Percentiles rank a stretch among this genome's conserved stretches.
Evolutionary conservation across 2,888 invertebrate species (phyloP).

Genomic region (Notodonta ziczac): DNA sequence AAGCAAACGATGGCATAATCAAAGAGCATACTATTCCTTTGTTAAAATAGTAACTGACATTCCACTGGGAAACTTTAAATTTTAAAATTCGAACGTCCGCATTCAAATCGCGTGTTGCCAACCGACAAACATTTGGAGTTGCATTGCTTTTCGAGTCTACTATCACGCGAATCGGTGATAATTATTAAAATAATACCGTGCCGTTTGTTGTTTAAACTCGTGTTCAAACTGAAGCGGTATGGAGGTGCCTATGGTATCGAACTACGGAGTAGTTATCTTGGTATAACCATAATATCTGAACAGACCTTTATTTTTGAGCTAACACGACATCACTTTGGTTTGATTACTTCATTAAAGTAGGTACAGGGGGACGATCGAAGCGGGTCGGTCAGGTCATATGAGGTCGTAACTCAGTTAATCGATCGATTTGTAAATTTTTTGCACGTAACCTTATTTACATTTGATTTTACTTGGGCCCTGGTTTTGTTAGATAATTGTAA

Average conservation of each 20-base stretch:
- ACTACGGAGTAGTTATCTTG: no score
- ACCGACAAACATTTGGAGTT: constrained; percentile 17
- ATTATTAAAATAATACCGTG: constrained; percentile 48
- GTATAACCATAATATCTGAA: background rate
- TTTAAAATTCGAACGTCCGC: constrained; percentile 32
- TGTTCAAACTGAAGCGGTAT: background rate
- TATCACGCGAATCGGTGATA: constrained; percentile 65
- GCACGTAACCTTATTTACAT: constrained; percentile 2
- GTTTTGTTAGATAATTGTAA: background rate
- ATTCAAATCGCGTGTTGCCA: constrained; percentile 43
- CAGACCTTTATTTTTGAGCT: constrained; percentile 25
- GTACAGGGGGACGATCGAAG: background rate
- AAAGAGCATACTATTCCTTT: no score
- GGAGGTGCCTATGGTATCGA: no score
- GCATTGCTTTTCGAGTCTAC: constrained; percentile 55
- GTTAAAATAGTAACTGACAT: no score
- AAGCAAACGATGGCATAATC: no score
- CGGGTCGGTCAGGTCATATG: constrained; percentile 14
- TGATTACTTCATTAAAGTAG: constrained; percentile 36
- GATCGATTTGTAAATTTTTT: background rate
- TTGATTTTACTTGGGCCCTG: background rate
- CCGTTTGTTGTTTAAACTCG: constrained; percentile 16
- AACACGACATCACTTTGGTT: constrained; percentile 17
- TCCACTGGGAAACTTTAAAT: constrained; percentile 5
- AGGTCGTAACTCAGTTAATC: constrained; percentile 4